phyloP scores from a whole-genome alignment of 2,888 invertebrate species.

The Drosophila fulvimacula region DNA sequence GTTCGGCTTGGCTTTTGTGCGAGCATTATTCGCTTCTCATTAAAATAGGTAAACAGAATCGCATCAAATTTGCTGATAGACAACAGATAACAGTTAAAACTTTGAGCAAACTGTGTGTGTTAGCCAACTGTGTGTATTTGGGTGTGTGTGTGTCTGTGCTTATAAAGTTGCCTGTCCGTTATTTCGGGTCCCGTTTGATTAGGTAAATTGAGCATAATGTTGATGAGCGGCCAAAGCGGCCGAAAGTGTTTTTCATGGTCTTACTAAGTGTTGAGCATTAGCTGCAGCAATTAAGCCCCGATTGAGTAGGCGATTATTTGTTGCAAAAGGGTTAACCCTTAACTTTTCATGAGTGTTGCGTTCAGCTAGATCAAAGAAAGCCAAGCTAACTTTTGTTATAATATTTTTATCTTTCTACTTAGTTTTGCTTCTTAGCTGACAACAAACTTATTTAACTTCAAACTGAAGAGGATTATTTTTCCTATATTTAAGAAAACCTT shows the following conservation, averaged over 20 bases:
- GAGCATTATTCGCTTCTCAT: constrained; percentile 73
- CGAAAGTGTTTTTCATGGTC: constrained; percentile 41
- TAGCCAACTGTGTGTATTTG: constrained; percentile 8
- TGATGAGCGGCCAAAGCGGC: constrained; percentile 29
- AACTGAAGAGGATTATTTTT: too few relatives aligned
- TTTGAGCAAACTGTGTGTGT: constrained; percentile 62
- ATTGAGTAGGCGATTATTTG: constrained; percentile 23
- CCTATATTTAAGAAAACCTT: too few relatives aligned
- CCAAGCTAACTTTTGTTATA: neutral
- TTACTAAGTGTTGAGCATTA: constrained; percentile 52
- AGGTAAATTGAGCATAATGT: constrained; percentile 67
- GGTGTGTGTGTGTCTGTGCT: constrained; percentile 22
- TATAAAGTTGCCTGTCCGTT: constrained; percentile 32
- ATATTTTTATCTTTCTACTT: neutral
- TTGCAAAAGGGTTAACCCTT: constrained; percentile 14
- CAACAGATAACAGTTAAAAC: constrained; percentile 79
- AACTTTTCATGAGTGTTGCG: neutral
- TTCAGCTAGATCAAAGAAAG: constrained; percentile 8
- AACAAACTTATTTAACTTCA: neutral
- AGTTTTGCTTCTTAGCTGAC: neutral
- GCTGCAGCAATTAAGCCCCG: constrained; percentile 51
- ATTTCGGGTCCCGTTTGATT: constrained; percentile 56
- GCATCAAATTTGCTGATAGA: constrained; percentile 80
- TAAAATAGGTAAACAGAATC: constrained; percentile 79
- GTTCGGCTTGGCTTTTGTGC: constrained; percentile 38